Conservation (phyloP, 1,140 invertebrate species). For the Pentalonia nigronervosa region DNA sequence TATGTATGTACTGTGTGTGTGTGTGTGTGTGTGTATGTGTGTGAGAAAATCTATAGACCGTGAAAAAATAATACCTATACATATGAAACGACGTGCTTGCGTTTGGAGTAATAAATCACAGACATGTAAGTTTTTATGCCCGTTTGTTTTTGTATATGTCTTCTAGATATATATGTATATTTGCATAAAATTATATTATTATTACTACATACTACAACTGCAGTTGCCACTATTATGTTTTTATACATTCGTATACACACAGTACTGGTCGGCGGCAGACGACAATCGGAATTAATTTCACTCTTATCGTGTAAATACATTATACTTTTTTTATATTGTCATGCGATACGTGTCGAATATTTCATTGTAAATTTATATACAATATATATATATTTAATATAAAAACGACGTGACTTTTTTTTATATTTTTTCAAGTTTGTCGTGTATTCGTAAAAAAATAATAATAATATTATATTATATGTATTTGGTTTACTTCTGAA, state of each 20-base stretch:
- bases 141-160: slow-evolving; percentile 34
- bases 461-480: not conserved
- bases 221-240: slow-evolving; percentile 14
- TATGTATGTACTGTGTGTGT: not conserved
- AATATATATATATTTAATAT: slow-evolving; percentile 25
- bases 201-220: not conserved
- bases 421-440: not conserved
- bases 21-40: not conserved
- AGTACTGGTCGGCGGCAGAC: not conserved
- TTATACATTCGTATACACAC: not conserved
- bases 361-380: slow-evolving; percentile 3
- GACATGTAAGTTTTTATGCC: not conserved
- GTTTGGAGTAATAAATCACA: slow-evolving; percentile 39
- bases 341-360: not conserved
- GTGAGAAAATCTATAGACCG: not conserved
- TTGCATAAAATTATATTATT: not conserved
- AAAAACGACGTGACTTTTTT: slow-evolving; percentile 29
- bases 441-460: not conserved
- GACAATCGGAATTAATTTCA: slow-evolving; percentile 22
- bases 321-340: not conserved
- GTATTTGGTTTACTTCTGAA: slow-evolving; percentile 28
- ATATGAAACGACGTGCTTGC: slow-evolving; percentile 2
- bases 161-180: not conserved
- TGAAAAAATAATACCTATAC: slow-evolving; percentile 8
- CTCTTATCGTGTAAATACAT: slow-evolving; percentile 16